Base-by-base conservation (phyloP, 2,888 invertebrate genomes). In the Caenorhabditis sp. region DNA sequence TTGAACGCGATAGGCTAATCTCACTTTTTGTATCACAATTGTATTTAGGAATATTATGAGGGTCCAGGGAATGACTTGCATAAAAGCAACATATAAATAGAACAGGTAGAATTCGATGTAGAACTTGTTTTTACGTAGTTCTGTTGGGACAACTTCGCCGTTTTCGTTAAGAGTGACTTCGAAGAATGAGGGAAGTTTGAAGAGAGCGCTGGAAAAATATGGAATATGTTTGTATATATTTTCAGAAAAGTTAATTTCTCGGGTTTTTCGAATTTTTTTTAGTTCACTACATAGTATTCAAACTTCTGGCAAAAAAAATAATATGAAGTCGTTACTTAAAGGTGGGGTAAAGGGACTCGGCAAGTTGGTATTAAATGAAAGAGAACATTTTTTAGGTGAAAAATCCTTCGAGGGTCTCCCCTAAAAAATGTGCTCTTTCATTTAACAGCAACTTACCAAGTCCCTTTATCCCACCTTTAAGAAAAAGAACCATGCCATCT, bases 11-110 rank as follows among this genome's bases (percentile, higher is more conserved):
- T 76, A 76, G 2, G 76, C 76, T 23, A 58, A 20, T 49, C 72
- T 63, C 38, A 80, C 80, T 68, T 76, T 78, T 36, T 73, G 72
- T 50, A 83, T 83, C 14, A 84, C 79, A 50, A 82, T 76, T 17
- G 78, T 70, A 63, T 85, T 85, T n/a, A 85, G 71, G 8, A 80
- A 65, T 23, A 86, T 86, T 43, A 85, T 85, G n/a, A 84, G 76
- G 1, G 82, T 68, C 82, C 85, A 85, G 21, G 85, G 85, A 36
- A 86, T 76, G 21, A 83, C 59, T 36, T 85, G 65, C 59, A 86
- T 70, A 26, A 85, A 57, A 1, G 83, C 61, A 26, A 83, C 67
- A 70, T 85, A 85, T 25, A 84, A 77, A 59, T 84, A 83, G 21
- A 81, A 77, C 21, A 78, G 69, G 65, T 83, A 80, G 52, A 84